These are phyloP conservation scores for Paratrypauchen microcephalus DNA, from an alignment of 2,797 vertebrate species.

Conservation along the genomic window DNA sequence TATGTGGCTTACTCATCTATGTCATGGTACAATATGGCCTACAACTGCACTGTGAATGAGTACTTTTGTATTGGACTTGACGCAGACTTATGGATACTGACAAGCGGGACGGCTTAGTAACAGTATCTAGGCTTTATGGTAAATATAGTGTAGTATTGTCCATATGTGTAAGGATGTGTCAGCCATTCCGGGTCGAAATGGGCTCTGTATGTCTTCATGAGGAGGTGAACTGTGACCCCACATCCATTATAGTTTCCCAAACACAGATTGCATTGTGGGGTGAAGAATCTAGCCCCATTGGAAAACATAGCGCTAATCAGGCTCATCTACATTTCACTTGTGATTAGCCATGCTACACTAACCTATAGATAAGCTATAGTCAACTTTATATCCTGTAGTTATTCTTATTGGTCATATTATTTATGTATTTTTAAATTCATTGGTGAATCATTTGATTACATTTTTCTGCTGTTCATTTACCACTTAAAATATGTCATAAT, in stretches of 20 bases:
- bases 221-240: constrained; percentile 44
- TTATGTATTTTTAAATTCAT: too few species aligned
- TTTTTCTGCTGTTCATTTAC: too few species aligned
- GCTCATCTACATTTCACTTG: constrained; percentile 33
- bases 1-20: constrained; percentile 49
- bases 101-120: constrained; percentile 64
- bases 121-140: constrained; percentile 55
- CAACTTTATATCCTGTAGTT: too few species aligned
- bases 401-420: too few species aligned
- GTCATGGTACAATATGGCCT: constrained; percentile 40
- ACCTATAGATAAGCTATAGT: background rate
- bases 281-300: constrained; percentile 41
- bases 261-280: constrained; percentile 35
- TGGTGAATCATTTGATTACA: too few species aligned
- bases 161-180: constrained; percentile 25
- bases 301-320: constrained; percentile 29
- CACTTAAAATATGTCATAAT: too few species aligned
- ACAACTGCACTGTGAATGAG: constrained; percentile 43
- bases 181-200: constrained; percentile 37
- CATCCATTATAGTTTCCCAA: constrained; percentile 22
- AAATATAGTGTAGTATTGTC: constrained; percentile 16
- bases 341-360: background rate
- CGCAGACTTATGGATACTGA: constrained; percentile 55
- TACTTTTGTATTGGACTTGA: constrained; percentile 50
- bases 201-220: constrained; percentile 49